Conservation (phyloP, 92 coral and sea anemone species). For the Scolanthus callimorphus region DNA sequence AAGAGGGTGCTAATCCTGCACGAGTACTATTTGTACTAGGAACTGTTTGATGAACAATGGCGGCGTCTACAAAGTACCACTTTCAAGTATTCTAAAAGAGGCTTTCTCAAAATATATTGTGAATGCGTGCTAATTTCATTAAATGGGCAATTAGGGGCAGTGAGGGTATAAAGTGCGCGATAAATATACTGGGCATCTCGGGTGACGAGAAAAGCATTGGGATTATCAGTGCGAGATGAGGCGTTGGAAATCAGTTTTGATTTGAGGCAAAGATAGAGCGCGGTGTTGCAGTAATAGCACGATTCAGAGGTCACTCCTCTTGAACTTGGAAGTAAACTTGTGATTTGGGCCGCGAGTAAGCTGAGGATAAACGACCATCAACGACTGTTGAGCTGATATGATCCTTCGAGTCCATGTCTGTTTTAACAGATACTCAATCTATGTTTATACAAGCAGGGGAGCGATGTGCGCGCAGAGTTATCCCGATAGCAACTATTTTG, state of each 20-base stretch:
- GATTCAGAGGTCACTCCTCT: constrained; percentile 1
- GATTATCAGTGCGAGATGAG: not conserved
- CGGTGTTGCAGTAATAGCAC: not conserved
- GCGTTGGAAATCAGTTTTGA: not conserved
- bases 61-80: not conserved
- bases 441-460: constrained; percentile 14
- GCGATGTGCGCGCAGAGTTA: not conserved
- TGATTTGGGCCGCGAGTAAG: constrained; percentile 16
- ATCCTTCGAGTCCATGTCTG: constrained; percentile 16
- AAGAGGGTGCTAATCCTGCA: constrained; percentile 18
- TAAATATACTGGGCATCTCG: not conserved
- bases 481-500: not conserved
- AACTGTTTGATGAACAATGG: not conserved
- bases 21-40: not conserved
- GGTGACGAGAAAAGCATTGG: not conserved
- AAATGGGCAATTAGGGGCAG: constrained; percentile 35
- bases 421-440: constrained; percentile 15
- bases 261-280: not conserved
- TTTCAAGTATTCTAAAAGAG: not conserved
- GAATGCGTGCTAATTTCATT: constrained; percentile 59
- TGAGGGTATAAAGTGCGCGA: not conserved
- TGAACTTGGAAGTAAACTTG: constrained; percentile 8
- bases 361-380: constrained; percentile 18
- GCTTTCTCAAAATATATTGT: not conserved
- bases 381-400: constrained; percentile 22